These are phyloP conservation scores for Aphidius colemani DNA, from an alignment of 2,888 invertebrate species.

Conservation along the genomic window DNA sequence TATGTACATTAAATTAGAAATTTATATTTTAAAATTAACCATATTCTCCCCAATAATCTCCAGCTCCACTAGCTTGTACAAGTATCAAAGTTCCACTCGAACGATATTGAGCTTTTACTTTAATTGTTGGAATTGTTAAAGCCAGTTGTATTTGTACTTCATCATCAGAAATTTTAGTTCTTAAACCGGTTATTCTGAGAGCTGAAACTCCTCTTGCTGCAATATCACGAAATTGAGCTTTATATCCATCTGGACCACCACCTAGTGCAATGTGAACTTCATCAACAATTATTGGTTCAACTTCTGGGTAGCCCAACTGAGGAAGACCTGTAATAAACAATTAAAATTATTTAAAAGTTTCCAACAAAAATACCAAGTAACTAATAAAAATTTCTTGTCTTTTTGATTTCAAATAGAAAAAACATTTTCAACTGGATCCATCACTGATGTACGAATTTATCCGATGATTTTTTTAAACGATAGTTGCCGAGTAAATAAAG, in stretches of 20 bases:
- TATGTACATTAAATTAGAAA: not conserved
- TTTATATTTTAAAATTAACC: conserved; percentile 62
- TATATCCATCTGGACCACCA: conserved; percentile 80
- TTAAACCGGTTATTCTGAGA: conserved; percentile 77
- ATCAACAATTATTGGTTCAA: conserved; percentile 82
- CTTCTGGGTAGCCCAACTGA: conserved; percentile 56
- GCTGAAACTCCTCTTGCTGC: conserved; percentile 82
- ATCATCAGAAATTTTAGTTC: conserved; percentile 66
- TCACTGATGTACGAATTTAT: too few species aligned
- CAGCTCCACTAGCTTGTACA: conserved; percentile 82
- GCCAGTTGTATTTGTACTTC: conserved; percentile 82
- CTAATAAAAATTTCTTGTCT: not conserved
- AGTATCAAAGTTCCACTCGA: conserved; percentile 80
- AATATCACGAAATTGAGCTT: conserved; percentile 79
- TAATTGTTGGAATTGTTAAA: conserved; percentile 78
- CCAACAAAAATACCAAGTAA: not conserved
- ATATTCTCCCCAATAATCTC: conserved; percentile 89
- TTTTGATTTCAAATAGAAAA: too few species aligned
- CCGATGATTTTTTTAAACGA: too few species aligned
- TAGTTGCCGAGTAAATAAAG: too few species aligned
- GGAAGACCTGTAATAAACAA: conserved; percentile 48
- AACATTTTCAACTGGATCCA: too few species aligned
- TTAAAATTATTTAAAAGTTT: not conserved
- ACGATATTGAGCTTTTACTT: conserved; percentile 78
- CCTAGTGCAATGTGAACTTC: conserved; percentile 81